Base-by-base conservation (phyloP, 1,140 invertebrate genomes). In the Argopecten irradians region DNA sequence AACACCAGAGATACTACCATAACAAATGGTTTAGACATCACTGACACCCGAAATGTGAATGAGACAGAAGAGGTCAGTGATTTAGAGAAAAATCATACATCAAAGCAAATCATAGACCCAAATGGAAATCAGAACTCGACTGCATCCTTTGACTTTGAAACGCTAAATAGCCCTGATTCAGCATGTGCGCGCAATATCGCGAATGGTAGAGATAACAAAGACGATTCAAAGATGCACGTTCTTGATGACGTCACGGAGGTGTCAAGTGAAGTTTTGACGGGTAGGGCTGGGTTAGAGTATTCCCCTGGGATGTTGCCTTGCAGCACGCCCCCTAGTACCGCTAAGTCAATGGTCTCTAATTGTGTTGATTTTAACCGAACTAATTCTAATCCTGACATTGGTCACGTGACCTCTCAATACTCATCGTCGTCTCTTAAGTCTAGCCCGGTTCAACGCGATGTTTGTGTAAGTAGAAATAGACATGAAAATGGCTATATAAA, bases 1-100 rank as follows among this genome's bases (percentile, higher is more conserved):
- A 89, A 87, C 86, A 89, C 41, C 41, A 71, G 55, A n/a, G 55
- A 71, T 11, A n/a, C 1, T n/a, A 71, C 55, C 55, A 71, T 71
- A 71, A 71, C 55, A 71, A 71, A 71, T 28, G 55, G 55, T 28
- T 16, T 71, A 71, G 55, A 71, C 55, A n/a, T 71, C 16, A n/a
- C n/a, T 71, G 55, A 71, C 28, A n/a, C n/a, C 28, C 55, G 55
- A 71, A 71, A 71, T 71, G 55, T 71, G n/a, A 71, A 28, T 28
- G 55, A 71, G 55, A 71, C 55, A 71, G 55, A 71, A 5, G n/a
- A 71, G 22, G 55, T 71, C 55, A 71, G n/a, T 71, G 55, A 71
- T 71, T 71, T 71, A 28, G 55, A 71, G 55, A 71, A 71, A 71
- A 71, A n/a, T 71, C 55, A 71, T n/a, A 71, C 55, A 71, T 71